Conservation (phyloP, 2,797 vertebrate species). For the Schizothorax lantsangensis region DNA sequence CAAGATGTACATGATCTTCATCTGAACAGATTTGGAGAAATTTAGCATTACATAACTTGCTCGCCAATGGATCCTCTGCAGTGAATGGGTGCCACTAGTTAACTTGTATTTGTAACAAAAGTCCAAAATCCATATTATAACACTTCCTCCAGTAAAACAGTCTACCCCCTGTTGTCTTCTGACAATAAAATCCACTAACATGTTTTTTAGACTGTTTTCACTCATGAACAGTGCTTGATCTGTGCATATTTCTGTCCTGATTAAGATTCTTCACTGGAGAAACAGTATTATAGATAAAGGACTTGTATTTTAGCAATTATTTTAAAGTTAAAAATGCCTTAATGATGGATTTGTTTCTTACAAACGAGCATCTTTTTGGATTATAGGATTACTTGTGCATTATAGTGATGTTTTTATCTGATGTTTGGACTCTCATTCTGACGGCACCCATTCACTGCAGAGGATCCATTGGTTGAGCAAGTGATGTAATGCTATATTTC, state of each 20-base stretch:
- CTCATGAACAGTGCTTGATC: neutral
- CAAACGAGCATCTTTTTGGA: neutral
- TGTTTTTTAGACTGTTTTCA: neutral
- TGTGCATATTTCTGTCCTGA: neutral
- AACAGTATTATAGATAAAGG: neutral
- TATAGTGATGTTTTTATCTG: neutral
- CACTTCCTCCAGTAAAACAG: no score
- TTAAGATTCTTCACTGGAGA: neutral
- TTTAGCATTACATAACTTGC: neutral
- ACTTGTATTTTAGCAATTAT: neutral
- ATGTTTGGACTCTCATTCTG: neutral
- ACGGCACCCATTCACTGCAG: neutral
- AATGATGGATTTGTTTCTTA: neutral
- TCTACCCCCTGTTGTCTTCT: neutral
- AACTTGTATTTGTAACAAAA: no score
- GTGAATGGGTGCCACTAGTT: neutral
- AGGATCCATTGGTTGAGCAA: neutral
- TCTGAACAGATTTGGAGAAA: neutral
- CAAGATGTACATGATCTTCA: neutral
- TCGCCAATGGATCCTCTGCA: neutral
- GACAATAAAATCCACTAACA: neutral
- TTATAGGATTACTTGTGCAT: neutral
- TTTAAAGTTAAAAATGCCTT: neutral
- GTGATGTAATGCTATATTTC: neutral
- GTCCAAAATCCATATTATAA: no score